Percentiles rank a stretch among this genome's conserved stretches.
phyloP scores from a whole-genome alignment of 2,888 invertebrate species.

The Boloria selene region DNA sequence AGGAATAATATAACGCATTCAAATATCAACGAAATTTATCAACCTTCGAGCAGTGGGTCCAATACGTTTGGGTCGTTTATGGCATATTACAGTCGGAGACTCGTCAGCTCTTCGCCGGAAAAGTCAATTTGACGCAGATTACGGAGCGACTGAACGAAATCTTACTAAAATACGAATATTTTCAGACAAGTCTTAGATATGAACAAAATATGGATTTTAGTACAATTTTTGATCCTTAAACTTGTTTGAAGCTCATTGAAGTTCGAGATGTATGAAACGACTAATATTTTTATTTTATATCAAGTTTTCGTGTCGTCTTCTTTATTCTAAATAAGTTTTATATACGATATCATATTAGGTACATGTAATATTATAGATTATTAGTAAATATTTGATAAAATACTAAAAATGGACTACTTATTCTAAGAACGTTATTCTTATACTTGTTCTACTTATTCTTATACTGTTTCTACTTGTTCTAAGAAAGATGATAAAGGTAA shows the following conservation, averaged over 20 bases:
- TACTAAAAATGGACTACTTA: too few relatives aligned
- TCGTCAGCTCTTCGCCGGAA: slow-evolving; percentile 76
- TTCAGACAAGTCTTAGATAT: slow-evolving; percentile 57
- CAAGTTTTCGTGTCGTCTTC: background rate
- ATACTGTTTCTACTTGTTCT: too few relatives aligned
- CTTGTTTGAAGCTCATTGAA: slow-evolving; percentile 20
- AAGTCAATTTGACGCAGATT: slow-evolving; percentile 80
- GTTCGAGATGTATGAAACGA: slow-evolving; percentile 3
- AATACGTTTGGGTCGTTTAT: slow-evolving; percentile 79
- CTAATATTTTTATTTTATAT: background rate
- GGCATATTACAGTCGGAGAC: slow-evolving; percentile 73
- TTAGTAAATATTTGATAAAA: too few relatives aligned
- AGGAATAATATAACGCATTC: slow-evolving; percentile 73
- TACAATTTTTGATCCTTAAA: slow-evolving; percentile 28
- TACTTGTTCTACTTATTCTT: too few relatives aligned
- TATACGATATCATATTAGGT: too few relatives aligned
- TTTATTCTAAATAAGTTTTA: too few relatives aligned
- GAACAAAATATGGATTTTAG: slow-evolving; percentile 49
- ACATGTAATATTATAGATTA: too few relatives aligned
- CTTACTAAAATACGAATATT: slow-evolving; percentile 65
- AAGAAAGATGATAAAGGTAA: too few relatives aligned
- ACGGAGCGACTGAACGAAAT: slow-evolving; percentile 63
- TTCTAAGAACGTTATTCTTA: too few relatives aligned
- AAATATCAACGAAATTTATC: slow-evolving; percentile 79
- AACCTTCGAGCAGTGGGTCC: slow-evolving; percentile 70